phyloP scores from a whole-genome alignment of 2,113 vertebrate species.

The Salvelinus alpinus region DNA sequence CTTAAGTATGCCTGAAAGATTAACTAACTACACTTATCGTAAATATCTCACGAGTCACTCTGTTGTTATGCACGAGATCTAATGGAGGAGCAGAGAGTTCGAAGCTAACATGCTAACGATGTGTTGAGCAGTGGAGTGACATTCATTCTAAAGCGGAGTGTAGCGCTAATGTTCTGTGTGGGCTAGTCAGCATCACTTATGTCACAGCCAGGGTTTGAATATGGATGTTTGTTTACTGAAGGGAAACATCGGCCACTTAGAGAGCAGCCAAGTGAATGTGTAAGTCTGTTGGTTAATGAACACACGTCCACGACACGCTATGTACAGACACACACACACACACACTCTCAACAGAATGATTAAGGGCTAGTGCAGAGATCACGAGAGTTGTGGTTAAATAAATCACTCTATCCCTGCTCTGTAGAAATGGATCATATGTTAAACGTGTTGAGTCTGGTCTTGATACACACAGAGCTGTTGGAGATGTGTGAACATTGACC shows the following conservation, averaged over 20 bases:
- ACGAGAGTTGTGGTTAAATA: neutral
- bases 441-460: constrained; percentile 14
- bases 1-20: neutral
- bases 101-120: too few relatives aligned
- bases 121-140: neutral
- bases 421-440: constrained; percentile 14
- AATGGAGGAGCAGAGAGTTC: neutral
- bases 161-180: neutral
- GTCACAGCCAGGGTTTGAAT: neutral
- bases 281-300: constrained; percentile 11
- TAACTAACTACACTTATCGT: constrained; percentile 3
- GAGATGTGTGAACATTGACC: neutral
- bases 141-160: neutral
- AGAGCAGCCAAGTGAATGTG: constrained; percentile 9
- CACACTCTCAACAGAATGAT: constrained; percentile 16
- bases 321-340: constrained; percentile 3
- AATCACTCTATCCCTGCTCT: neutral
- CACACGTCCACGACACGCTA: neutral
- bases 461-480: constrained; percentile 1
- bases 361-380: constrained; percentile 22
- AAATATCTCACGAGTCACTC: constrained; percentile 10
- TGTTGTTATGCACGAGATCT: neutral
- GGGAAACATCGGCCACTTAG: constrained; percentile 9
- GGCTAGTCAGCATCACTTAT: neutral
- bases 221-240: neutral